phyloP scores from a whole-genome alignment of 2,113 vertebrate species.

The Vulpes ferrilata region DNA sequence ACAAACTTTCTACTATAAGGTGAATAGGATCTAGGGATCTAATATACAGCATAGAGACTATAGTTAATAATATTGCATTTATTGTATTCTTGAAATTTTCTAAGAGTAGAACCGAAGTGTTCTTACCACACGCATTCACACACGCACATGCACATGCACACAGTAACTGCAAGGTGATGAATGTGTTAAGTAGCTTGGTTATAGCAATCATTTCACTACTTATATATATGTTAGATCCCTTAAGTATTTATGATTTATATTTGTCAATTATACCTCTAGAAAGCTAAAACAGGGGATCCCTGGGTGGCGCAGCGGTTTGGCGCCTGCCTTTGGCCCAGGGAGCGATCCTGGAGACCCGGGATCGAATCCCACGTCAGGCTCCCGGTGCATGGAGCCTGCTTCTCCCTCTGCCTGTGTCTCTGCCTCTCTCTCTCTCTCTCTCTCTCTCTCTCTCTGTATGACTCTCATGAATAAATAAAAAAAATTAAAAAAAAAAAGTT shows the following conservation, averaged over 20 bases:
- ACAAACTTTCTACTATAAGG: background rate
- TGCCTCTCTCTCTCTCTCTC: too few relatives aligned
- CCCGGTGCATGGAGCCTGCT: too few relatives aligned
- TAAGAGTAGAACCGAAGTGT: background rate
- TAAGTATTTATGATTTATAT: conserved; percentile 16
- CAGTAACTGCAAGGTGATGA: background rate
- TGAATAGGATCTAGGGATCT: background rate
- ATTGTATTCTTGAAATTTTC: background rate
- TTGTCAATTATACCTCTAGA: background rate
- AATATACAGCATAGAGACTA: background rate
- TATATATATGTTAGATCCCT: background rate
- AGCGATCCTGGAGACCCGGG: too few relatives aligned
- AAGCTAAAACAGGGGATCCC: background rate
- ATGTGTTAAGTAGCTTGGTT: background rate
- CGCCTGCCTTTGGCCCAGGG: too few relatives aligned
- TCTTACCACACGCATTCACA: background rate
- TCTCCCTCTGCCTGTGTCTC: too few relatives aligned
- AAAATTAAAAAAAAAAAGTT: too few relatives aligned
- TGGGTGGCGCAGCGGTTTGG: too few relatives aligned
- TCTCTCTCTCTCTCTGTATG: too few relatives aligned
- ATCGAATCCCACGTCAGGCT: too few relatives aligned
- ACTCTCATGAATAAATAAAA: too few relatives aligned
- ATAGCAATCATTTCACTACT: background rate
- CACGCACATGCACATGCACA: too few relatives aligned
- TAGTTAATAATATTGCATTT: background rate